Base-by-base conservation (phyloP, 2,888 invertebrate species). In the Megamerina dolium region DNA sequence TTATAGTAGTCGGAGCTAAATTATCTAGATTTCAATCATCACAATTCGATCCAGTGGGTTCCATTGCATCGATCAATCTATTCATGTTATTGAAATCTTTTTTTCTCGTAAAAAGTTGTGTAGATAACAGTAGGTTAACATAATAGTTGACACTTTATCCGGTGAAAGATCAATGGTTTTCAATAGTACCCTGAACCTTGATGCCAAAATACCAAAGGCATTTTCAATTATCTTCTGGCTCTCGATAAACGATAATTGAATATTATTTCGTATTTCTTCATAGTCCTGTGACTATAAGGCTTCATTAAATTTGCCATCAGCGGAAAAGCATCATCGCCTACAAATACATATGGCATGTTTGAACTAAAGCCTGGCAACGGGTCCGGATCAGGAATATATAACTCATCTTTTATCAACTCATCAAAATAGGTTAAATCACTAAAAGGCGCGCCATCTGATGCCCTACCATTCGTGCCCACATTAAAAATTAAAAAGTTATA, bases 401-500 rank as follows among this genome's bases (percentile, higher is more conserved):
- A 21, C 10, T 14, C 14, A 30, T 30, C 33, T 13, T 26, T 18
- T 8, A 20, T 19, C 5, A 43, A 23, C 5, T 26, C 21, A 12
- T 35, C 13, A 17, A 16, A 13, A 27, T 41, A 41, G 5, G 13
- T 27, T 4, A 32, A 23, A 12, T 43, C 21, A 9, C n/a, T 14
- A 34, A 47, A 26, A 17, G 37, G 40, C 26, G 33, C 47, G n/a
- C 41, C 41, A 31, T 47, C 47, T 2, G 43, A 47, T 10, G 37
- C 13, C 13, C 41, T 20, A 13, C 47, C 44, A 23, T 41, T 48
- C 18, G 32, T 38, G 2, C 44, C 47, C 20, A 41, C 35, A 31
- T 48, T 38, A 18, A 27, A 41, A 26, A 48, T 32, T 3, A 48
- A 12, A 16, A 48, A 48, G n/a, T 44, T 39, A 18, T 48, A 48